Evolutionary conservation across 2,113 vertebrate species (phyloP).

Genomic region (Ellobius talpinus): DNA sequence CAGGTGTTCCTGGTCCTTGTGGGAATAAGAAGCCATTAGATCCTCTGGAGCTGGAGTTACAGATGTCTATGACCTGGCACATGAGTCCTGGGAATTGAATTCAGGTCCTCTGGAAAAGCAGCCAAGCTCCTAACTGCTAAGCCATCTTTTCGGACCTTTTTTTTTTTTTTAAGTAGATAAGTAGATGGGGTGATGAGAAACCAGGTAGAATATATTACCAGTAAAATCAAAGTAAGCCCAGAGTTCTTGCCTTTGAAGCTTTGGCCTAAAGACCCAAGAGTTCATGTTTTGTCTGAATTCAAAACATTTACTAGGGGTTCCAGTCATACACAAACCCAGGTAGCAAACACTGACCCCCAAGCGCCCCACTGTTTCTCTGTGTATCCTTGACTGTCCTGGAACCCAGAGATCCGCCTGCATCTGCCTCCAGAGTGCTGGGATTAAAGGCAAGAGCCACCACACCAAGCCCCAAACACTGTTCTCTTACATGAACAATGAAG

Average conservation of each 20-base stretch:
- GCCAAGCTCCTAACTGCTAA: background rate
- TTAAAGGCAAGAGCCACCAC: background rate
- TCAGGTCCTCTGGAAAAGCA: background rate
- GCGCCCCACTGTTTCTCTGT: background rate
- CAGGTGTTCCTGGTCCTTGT: background rate
- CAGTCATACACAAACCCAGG: background rate
- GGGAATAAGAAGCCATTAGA: background rate
- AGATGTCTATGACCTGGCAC: background rate
- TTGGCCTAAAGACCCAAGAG: background rate
- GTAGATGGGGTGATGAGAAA: background rate
- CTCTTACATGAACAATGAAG: no score
- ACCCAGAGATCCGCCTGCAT: background rate
- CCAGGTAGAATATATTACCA: background rate
- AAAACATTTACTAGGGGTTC: background rate
- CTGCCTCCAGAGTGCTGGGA: background rate
- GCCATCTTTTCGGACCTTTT: background rate
- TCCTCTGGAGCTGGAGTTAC: background rate
- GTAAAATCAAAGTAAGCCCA: slow-evolving; percentile 13
- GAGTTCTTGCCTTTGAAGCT: background rate
- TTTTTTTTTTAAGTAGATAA: background rate
- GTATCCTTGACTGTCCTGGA: background rate
- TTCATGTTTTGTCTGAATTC: background rate
- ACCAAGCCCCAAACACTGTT: background rate
- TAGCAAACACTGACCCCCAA: background rate
- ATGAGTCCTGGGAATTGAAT: background rate